Percentiles rank a stretch among this genome's conserved stretches.
These are phyloP conservation scores for Solenopsis invicta DNA, from an alignment of 1,140 invertebrate genomes.

Conservation along the genomic window DNA sequence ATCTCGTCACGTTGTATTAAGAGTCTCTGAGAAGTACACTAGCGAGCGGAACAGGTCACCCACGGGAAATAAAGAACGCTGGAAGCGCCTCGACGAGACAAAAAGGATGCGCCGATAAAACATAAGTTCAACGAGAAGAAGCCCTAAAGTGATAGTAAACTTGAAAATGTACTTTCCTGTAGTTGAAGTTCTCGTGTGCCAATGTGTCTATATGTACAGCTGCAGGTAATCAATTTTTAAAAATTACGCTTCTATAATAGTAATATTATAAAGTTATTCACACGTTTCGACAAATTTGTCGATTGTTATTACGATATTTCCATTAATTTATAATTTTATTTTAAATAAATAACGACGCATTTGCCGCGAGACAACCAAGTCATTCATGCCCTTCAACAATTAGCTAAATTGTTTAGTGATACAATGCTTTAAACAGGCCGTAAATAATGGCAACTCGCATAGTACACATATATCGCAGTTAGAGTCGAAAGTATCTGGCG, in stretches of 20 bases:
- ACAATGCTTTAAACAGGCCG: conserved; percentile 3
- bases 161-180: conserved; percentile 59
- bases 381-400: conserved; percentile 1
- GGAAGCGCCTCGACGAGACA: conserved; percentile 65
- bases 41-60: conserved; percentile 13
- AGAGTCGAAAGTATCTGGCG: conserved; percentile 41
- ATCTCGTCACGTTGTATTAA: conserved; percentile 62
- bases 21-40: conserved; percentile 50
- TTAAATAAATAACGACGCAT: conserved; percentile 1
- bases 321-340: not conserved
- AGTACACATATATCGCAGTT: conserved; percentile 40
- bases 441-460: conserved; percentile 41
- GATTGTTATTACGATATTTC: not conserved
- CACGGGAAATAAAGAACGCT: conserved; percentile 69
- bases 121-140: conserved; percentile 72
- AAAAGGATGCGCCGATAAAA: conserved; percentile 71
- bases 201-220: not conserved
- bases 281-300: not conserved
- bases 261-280: conserved; percentile 9
- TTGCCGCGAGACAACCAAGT: not conserved
- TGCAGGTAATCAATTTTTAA: not conserved
- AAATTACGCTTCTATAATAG: not conserved
- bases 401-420: conserved; percentile 47
- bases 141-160: conserved; percentile 68
- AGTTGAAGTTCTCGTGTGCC: not conserved